Evolutionary conservation across 1,140 invertebrate genomes (phyloP).

Genomic region (Vanessa atalanta): DNA sequence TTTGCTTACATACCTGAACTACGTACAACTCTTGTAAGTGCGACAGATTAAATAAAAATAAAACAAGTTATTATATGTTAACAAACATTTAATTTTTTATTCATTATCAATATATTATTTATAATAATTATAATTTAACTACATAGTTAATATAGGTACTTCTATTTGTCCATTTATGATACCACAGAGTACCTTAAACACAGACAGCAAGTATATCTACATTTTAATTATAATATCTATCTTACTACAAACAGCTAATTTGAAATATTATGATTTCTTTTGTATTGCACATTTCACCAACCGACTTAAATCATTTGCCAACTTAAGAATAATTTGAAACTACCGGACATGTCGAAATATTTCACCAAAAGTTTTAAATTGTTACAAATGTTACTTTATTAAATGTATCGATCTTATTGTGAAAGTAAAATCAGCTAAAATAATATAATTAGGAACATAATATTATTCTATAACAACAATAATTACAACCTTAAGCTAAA

Average conservation of each 20-base stretch:
- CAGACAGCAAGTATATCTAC: conserved; percentile 68
- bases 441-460: conserved; percentile 77
- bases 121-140: conserved; percentile 78
- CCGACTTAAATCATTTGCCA: conserved; percentile 47
- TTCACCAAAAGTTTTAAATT: background rate
- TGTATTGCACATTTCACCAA: conserved; percentile 77
- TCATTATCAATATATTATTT: conserved; percentile 80
- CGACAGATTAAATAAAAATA: conserved; percentile 25
- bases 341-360: conserved; percentile 25
- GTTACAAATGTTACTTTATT: background rate
- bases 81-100: conserved; percentile 80
- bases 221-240: conserved; percentile 61
- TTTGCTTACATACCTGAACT: too few species aligned
- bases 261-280: conserved; percentile 61
- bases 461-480: conserved; percentile 59
- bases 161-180: conserved; percentile 46
- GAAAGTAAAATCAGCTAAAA: conserved; percentile 58
- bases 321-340: conserved; percentile 33
- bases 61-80: conserved; percentile 59
- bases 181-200: conserved; percentile 44
- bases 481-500: conserved; percentile 72
- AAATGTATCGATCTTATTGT: conserved; percentile 1
- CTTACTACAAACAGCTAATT: conserved; percentile 61
- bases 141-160: conserved; percentile 64
- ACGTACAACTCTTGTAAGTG: background rate